Evolutionary conservation across 2,113 vertebrate species (phyloP), one percentile per base, ranked within the genome.

Genomic region (Phyllostomus discolor): DNA sequence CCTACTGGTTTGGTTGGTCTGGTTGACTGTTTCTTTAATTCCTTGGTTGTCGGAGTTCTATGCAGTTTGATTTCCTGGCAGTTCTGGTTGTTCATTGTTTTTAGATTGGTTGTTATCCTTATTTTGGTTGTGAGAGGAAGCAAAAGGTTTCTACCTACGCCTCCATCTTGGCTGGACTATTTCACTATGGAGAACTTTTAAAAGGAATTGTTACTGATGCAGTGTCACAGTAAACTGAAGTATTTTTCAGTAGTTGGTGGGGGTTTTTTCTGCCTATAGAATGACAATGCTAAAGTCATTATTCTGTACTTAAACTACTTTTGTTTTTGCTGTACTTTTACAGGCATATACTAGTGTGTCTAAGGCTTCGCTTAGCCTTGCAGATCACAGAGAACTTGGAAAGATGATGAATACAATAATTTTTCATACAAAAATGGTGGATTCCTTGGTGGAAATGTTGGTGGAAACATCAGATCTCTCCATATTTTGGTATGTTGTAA

Each of bases 381-480:
- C 99, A 0, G 99, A 99, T 98, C 99, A 99, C 95, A 99, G 99
- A 97, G 99, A 99, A 98, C 99, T 99, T n/a, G 99, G 99, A 85
- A 99, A 99, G 97, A 99, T 99, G 99, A 99, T 99, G 99, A 99
- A 99, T 98, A 99, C 99, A 73, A 99, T 99, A 81, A 99, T 99
- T 98, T 99, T 99, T 97, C 99, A 99, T 98, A 99, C 99, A 78
- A 99, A 99, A 98, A 99, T 99, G 99, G 99, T 99, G 94, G 99
- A 99, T 98, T 99, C 99, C 43, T 99, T 99, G 97, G 99, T 99
- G 98, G 99, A 99, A 98, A 99, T 99, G 99, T 98, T 99, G 97
- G 99, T 99, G 97, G 99, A 99, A 98, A 99, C 99, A 3, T 99
- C 99, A 26, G 99, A 99, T 97, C 98, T 99, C 94, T 99, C 99